A percentile compares a stretch with the other conserved stretches of the same genome.
Conservation (phyloP, 2,888 invertebrate species). For the Drepana falcataria region DNA sequence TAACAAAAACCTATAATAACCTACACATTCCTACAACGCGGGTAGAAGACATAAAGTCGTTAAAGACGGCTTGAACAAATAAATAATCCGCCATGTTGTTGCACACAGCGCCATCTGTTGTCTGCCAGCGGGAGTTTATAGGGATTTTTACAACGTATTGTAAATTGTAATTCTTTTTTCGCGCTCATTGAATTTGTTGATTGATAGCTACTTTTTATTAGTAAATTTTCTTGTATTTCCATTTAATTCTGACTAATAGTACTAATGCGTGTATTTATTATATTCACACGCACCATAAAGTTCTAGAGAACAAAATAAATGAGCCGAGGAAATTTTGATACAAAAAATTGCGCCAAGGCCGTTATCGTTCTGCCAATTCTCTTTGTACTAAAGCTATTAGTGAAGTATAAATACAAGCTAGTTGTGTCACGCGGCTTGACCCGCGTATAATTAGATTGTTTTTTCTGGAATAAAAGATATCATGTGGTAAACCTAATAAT, state of each 20-base stretch:
- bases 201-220: no score
- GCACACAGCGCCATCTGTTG: constrained; percentile 37
- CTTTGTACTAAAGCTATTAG: no score
- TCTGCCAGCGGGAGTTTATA: constrained; percentile 19
- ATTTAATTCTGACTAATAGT: constrained; percentile 25
- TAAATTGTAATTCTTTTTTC: constrained; percentile 8
- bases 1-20: constrained; percentile 28
- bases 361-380: no score
- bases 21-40: constrained; percentile 26
- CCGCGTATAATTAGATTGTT: no score
- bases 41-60: constrained; percentile 20
- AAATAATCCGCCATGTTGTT: constrained; percentile 25
- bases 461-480: no score
- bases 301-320: neutral
- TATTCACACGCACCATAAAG: neutral
- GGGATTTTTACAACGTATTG: constrained; percentile 15
- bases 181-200: no score
- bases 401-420: no score
- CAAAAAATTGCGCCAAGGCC: neutral
- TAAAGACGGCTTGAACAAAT: constrained; percentile 25
- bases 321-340: neutral
- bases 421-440: no score
- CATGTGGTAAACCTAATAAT: no score
- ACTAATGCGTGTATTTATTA: constrained; percentile 7
- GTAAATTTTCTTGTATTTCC: no score